Conservation (phyloP, 2,113 vertebrate species). For the Myanophis thanlyinensis region DNA sequence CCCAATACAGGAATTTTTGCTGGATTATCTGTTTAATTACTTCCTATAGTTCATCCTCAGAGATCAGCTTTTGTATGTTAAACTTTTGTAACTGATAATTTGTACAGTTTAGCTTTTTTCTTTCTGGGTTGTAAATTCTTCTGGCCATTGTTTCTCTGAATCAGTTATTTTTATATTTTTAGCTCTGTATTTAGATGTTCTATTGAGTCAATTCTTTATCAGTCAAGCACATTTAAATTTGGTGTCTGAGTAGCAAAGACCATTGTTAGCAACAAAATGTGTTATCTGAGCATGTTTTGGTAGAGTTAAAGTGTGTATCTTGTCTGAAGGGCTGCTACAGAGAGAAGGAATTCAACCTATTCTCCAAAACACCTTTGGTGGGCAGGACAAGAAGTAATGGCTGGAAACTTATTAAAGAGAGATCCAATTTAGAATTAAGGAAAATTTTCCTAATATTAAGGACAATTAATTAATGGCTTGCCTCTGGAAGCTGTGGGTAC, state of each 20-base stretch:
- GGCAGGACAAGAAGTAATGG: neutral
- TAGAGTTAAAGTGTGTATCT: neutral
- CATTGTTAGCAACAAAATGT: neutral
- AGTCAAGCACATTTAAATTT: neutral
- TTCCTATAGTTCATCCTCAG: neutral
- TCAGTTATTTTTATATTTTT: neutral
- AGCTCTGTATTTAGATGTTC: neutral
- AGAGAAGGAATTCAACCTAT: neutral
- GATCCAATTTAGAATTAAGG: neutral
- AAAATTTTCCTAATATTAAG: neutral
- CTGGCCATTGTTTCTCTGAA: neutral
- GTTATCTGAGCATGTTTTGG: neutral
- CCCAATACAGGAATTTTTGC: neutral
- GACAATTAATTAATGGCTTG: neutral
- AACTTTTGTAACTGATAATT: neutral
- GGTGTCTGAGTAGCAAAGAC: neutral
- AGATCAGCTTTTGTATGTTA: neutral
- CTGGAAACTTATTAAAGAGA: neutral
- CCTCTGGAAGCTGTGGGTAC: neutral
- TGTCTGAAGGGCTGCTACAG: neutral
- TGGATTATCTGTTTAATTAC: neutral
- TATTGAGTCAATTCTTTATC: neutral
- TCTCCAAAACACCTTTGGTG: neutral
- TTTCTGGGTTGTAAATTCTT: neutral
- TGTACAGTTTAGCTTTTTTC: neutral